phyloP scores from a whole-genome alignment of 2,797 vertebrate genomes.

The Sciurus vulgaris region DNA sequence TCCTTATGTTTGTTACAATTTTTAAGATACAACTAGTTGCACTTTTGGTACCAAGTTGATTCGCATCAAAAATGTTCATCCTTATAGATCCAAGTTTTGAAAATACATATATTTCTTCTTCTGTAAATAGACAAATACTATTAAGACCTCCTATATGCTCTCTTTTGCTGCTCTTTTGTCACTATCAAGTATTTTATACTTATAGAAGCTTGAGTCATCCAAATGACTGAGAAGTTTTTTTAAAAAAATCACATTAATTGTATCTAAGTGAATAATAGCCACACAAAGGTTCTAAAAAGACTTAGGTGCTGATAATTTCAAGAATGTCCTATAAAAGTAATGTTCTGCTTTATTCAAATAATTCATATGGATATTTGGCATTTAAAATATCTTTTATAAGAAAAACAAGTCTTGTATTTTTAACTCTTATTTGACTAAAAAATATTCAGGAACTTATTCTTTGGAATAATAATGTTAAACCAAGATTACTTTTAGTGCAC shows the following conservation, averaged over 20 bases:
- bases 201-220: background rate
- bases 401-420: conserved; percentile 14
- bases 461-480: conserved; percentile 35
- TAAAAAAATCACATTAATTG: background rate
- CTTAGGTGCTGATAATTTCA: background rate
- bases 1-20: background rate
- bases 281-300: background rate
- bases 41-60: conserved; percentile 10
- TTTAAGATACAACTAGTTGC: conserved; percentile 25
- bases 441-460: conserved; percentile 50
- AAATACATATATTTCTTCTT: conserved; percentile 17
- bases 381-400: background rate
- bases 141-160: background rate
- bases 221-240: background rate
- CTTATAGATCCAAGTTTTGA: background rate
- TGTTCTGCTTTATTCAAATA: background rate
- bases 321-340: background rate
- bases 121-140: background rate
- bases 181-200: background rate
- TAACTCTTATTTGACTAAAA: conserved; percentile 50
- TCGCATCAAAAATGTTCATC: background rate
- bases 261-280: background rate
- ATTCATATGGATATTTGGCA: background rate
- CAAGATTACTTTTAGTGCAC: conserved; percentile 30
- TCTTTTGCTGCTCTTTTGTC: conserved; percentile 11